These are phyloP conservation scores for Sula dactylatra DNA, from an alignment of 2,113 vertebrate species.

Conservation along the genomic window DNA sequence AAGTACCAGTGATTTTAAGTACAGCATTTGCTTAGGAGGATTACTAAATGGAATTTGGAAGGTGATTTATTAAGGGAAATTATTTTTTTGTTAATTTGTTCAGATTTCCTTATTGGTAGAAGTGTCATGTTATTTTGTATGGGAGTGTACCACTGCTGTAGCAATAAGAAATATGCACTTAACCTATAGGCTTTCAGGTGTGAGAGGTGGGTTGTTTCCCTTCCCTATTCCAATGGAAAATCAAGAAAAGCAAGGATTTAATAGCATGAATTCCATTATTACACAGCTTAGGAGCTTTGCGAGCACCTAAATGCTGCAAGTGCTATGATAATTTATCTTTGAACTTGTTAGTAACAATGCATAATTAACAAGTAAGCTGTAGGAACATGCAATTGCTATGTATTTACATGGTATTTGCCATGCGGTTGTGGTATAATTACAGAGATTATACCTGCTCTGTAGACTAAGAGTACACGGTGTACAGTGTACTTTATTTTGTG, in stretches of 20 bases:
- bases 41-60: not conserved
- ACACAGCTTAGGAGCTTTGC: not conserved
- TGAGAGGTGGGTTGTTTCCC: not conserved
- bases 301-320: not conserved
- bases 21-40: not conserved
- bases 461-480: not conserved
- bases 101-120: not conserved
- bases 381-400: not conserved
- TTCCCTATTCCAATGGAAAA: not conserved
- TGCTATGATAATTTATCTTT: slow-evolving; percentile 21
- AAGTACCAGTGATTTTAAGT: not conserved
- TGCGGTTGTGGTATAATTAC: not conserved
- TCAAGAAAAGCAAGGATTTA: not conserved
- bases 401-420: not conserved
- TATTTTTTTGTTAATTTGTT: not conserved
- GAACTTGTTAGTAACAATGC: not conserved
- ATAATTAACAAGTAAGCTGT: slow-evolving; percentile 28
- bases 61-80: not conserved
- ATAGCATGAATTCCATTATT: not conserved
- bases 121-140: not conserved
- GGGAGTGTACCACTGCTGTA: not conserved
- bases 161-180: fast-evolving
- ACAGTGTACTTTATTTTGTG: not conserved
- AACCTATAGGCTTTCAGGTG: not conserved
- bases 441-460: not conserved